Base-by-base conservation (phyloP, 1,140 invertebrate species). In the Penaeus japonicus region DNA sequence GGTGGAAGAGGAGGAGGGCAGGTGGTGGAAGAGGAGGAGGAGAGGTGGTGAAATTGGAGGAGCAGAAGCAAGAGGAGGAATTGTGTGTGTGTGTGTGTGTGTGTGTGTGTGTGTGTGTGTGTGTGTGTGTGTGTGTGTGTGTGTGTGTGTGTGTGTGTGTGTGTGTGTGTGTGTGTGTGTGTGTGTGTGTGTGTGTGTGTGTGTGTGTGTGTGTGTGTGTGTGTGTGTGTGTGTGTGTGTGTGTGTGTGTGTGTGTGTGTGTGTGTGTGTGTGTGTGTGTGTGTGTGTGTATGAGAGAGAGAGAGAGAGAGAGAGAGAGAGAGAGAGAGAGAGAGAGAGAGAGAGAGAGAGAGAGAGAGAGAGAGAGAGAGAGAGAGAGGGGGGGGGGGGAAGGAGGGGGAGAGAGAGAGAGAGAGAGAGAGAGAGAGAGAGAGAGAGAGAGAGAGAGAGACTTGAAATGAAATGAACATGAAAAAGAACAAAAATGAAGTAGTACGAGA, bases 31-130 rank as follows among this genome's bases (percentile, higher is more conserved):
- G 7, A 47, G 7, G 12, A 12, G 12, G 7, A 10, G 39, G 7
- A 4, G 39, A 47, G 47, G 10, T 0, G 10, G 47, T 0, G 0
- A 47, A 0, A 15, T 12, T 0, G 10, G 47, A 15, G 47, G 10
- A 12, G 10, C 10, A 15, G 10, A 15, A 12, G 47, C 0, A 15
- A 15, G 10, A 18, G 39, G 15, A 0, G 18, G 54, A 79, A n/a
- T n/a, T n/a, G 73, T 32, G 73, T 77, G 73, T 77, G 73, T 77
- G 73, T 32, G 27, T 77, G 73, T 77, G 73, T 32, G 73, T 77
- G 73, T 77, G 73, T 77, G 73, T 77, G 73, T 77, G 73, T 77
- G 73, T 77, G 73, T 77, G 73, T 77, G 73, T 77, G 73, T 77
- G 73, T 77, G 73, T 77, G 73, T 77, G 73, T 77, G 73, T 77